phyloP scores from a whole-genome alignment of 1,140 invertebrate species.

The Wiebesia pumilae region DNA sequence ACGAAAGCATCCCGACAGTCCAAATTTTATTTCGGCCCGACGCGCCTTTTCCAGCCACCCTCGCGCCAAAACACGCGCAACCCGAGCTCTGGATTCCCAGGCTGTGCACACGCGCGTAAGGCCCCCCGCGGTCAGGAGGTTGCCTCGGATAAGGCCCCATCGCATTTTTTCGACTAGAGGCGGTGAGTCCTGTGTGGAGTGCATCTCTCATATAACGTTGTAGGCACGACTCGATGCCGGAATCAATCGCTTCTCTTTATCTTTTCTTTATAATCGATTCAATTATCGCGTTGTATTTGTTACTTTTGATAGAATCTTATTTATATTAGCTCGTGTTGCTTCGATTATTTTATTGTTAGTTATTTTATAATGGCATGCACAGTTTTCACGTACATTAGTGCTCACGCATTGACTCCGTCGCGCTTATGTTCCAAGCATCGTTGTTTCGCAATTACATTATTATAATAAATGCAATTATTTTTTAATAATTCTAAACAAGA shows the following conservation, averaged over 20 bases:
- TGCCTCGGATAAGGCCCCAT: neutral
- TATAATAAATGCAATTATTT: too few species aligned
- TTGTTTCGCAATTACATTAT: too few species aligned
- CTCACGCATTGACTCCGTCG: too few species aligned
- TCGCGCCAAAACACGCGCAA: neutral
- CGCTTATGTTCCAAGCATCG: too few species aligned
- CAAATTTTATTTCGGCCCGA: constrained; percentile 43
- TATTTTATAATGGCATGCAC: too few species aligned
- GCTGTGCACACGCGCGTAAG: neutral
- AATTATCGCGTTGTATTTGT: neutral
- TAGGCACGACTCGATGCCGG: constrained; percentile 55
- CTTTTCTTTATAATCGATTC: neutral
- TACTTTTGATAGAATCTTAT: neutral
- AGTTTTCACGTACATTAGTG: too few species aligned
- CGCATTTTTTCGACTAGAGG: neutral
- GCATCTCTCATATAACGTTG: too few species aligned
- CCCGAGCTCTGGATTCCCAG: neutral
- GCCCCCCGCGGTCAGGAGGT: neutral
- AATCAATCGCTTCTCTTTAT: constrained; percentile 58
- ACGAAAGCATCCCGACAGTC: constrained; percentile 11
- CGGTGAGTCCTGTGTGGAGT: neutral
- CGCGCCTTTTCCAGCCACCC: constrained; percentile 56
- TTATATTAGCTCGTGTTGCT: neutral
- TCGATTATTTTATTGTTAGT: neutral
- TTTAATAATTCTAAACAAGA: too few species aligned